These are phyloP conservation scores for Drosophila mojavensis DNA, from an alignment of 1,140 invertebrate species.

Conservation along the genomic window DNA sequence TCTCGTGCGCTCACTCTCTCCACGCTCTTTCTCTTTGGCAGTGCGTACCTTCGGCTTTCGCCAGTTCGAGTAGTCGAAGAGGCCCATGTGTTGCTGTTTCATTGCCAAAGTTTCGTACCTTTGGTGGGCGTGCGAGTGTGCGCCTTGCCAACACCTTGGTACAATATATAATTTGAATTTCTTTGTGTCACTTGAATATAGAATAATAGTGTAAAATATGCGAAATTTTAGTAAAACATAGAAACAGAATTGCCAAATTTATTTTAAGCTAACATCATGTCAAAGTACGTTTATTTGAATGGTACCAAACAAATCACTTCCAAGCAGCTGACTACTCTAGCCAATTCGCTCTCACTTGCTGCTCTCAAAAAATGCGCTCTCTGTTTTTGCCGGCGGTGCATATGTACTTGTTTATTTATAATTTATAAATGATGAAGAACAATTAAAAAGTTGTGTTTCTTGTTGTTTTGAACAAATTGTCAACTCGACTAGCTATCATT, in stretches of 20 bases:
- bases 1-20: constrained; percentile 1
- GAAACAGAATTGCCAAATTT: background rate
- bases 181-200: background rate
- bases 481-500: background rate
- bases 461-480: background rate
- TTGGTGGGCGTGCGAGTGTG: constrained; percentile 39
- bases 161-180: background rate
- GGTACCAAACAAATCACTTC: constrained; percentile 1
- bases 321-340: constrained; percentile 55
- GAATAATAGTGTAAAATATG: background rate
- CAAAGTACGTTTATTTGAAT: background rate
- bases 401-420: constrained; percentile 74
- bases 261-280: background rate
- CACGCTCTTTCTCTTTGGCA: background rate
- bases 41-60: background rate
- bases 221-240: background rate
- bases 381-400: constrained; percentile 71
- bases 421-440: constrained; percentile 54
- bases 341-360: background rate
- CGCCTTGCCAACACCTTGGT: constrained; percentile 1
- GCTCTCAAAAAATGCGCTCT: constrained; percentile 37
- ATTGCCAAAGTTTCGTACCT: constrained; percentile 21
- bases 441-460: background rate
- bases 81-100: constrained; percentile 16
- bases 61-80: background rate